Evolutionary conservation across 2,888 invertebrate species (phyloP), one percentile per base, ranked within the genome.

Genomic region (Philhelius pedissequus): DNA sequence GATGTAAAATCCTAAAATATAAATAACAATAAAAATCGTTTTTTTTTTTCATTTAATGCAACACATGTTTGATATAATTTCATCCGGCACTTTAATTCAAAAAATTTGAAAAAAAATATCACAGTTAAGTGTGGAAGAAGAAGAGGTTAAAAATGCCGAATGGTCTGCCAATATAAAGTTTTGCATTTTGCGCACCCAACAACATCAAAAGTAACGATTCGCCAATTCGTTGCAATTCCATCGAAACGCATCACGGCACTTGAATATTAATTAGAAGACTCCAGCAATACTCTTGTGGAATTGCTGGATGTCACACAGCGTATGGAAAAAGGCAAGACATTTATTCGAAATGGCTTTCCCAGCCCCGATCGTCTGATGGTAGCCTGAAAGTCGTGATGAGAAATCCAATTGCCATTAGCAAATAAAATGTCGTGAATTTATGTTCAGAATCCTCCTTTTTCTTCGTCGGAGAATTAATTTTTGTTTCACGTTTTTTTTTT

Each of bases 21-120:
- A 76, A 76, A 52, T 66, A 70, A 82, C 60, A 60, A 71, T 76
- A 76, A 82, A 82, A 76, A 13, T 25, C 30, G 58, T 27, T 1
- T 64, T 58, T 75, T 5, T 40, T 56, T 64, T 70, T 75, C 66
- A 30, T 66, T 71, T 58, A 58, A 73, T 82, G 71, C 71, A 73
- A 25, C 82, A 82, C 77, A 73, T 82, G 82, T 82, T 82, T 82
- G 82, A 69, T 82, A 82, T 82, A 77, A 82, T 77, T 82, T 77
- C 68, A 73, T 77, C 77, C 68, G 73, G 73, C 82, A 73, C 56
- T 73, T 73, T 66, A 54, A 25, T 71, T 15, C 27, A 27, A 6
- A 18, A 25, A 40, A 27, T 4, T 30, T 9, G 13, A 35, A 11
- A 15, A 38, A 60, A 60, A 40, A 27, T 11, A 30, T 43, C 35